Evolutionary conservation across 1,140 invertebrate genomes (phyloP).

Genomic region (Apis cerana): DNA sequence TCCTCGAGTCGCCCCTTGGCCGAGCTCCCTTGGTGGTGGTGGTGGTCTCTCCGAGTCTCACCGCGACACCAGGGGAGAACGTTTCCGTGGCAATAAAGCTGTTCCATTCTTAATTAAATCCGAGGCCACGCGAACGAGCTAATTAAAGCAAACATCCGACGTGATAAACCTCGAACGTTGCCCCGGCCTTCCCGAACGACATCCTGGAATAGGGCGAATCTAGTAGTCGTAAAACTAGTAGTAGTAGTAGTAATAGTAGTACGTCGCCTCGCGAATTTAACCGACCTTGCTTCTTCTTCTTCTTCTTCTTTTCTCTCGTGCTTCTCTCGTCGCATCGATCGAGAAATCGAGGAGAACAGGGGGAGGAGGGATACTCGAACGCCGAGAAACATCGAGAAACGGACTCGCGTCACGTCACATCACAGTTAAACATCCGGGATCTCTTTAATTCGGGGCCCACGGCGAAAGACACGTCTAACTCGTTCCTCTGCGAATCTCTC

Average conservation of each 20-base stretch:
- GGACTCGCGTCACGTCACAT: no score
- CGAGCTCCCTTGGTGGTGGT: neutral
- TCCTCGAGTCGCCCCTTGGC: no score
- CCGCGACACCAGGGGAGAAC: neutral
- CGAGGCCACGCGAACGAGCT: slow-evolving; percentile 40
- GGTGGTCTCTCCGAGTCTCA: no score
- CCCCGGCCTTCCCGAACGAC: neutral
- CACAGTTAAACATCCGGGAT: no score
- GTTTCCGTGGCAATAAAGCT: slow-evolving; percentile 44
- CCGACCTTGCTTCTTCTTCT: neutral
- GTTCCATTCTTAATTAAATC: slow-evolving; percentile 51
- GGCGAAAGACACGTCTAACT: no score
- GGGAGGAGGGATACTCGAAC: no score
- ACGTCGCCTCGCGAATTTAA: neutral
- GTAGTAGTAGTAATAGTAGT: neutral
- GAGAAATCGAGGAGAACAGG: no score
- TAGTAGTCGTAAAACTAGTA: neutral
- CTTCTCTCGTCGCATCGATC: no score
- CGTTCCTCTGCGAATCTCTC: no score
- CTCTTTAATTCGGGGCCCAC: no score
- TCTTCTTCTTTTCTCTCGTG: neutral
- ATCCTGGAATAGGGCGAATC: slow-evolving; percentile 28
- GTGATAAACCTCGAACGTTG: slow-evolving; percentile 25
- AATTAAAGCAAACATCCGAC: slow-evolving; percentile 54
- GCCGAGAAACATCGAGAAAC: no score